A percentile compares a stretch with the other conserved stretches of the same genome.
Conservation (phyloP, 2,113 vertebrate genomes). For the Callospermophilus lateralis region DNA sequence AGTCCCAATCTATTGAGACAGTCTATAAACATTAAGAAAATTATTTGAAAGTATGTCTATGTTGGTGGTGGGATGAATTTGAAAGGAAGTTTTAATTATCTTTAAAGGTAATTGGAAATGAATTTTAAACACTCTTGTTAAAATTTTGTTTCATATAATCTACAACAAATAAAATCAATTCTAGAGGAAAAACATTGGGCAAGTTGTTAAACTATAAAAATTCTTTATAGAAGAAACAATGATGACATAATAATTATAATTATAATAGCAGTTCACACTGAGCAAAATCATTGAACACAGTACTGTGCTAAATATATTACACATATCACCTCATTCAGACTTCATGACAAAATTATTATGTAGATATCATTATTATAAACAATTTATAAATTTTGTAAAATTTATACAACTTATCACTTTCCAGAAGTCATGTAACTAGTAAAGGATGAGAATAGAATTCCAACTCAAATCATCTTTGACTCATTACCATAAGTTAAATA, state of each 20-base stretch:
- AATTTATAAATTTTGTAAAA: not conserved
- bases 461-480: conserved; percentile 4
- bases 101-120: conserved; percentile 41
- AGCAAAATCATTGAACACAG: not conserved
- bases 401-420: not conserved
- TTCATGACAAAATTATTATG: not conserved
- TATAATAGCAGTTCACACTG: not conserved
- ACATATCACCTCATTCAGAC: not conserved
- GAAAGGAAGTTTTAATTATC: not conserved
- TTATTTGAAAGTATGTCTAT: not conserved
- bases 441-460: conserved; percentile 4
- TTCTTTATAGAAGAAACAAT: not conserved
- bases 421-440: not conserved
- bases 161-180: conserved; percentile 15
- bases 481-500: not conserved
- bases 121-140: not conserved
- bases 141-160: not conserved
- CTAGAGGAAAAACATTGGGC: not conserved
- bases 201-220: not conserved
- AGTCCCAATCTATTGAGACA: not conserved
- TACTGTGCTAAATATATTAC: not conserved
- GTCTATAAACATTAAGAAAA: conserved; percentile 1
- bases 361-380: not conserved
- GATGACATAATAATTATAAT: not conserved
- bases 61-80: not conserved